These are phyloP conservation scores for Noturus placidus DNA, from an alignment of 2,113 vertebrate species.

Conservation along the genomic window DNA sequence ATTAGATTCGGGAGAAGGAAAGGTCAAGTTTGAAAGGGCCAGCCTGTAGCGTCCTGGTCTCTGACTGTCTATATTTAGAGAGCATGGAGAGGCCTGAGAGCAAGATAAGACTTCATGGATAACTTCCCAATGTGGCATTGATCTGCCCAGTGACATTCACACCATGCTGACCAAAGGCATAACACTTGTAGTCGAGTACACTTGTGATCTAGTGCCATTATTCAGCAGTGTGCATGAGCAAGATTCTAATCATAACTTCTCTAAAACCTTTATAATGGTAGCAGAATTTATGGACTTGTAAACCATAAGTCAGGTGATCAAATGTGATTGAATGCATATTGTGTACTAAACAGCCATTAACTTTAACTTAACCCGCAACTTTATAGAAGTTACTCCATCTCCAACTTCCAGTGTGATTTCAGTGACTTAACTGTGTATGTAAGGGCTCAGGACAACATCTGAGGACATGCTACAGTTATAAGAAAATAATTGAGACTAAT, in stretches of 20 bases:
- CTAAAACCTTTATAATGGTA: neutral
- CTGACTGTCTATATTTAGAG: conserved; percentile 71
- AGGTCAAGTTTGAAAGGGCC: conserved; percentile 72
- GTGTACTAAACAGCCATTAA: neutral
- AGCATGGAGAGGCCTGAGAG: conserved; percentile 47
- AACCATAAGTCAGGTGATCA: neutral
- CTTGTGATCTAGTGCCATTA: neutral
- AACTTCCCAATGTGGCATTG: conserved; percentile 39
- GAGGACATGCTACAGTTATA: neutral
- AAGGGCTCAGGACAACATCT: neutral
- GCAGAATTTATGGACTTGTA: neutral
- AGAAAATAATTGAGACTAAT: neutral
- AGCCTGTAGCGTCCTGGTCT: conserved; percentile 25
- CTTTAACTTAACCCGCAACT: neutral
- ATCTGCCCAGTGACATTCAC: conserved; percentile 70
- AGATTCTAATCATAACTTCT: neutral
- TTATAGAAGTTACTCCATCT: neutral
- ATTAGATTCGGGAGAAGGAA: conserved; percentile 72
- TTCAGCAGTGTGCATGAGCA: neutral
- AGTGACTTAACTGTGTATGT: neutral
- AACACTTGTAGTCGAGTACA: neutral
- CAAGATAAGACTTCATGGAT: conserved; percentile 61
- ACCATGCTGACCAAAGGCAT: conserved; percentile 54
- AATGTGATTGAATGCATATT: neutral
- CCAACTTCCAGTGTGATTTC: neutral